Evolutionary conservation across 2,113 vertebrate species (phyloP), one percentile per base, ranked within the genome.

Genomic region (Chaetodon trifascialis): DNA sequence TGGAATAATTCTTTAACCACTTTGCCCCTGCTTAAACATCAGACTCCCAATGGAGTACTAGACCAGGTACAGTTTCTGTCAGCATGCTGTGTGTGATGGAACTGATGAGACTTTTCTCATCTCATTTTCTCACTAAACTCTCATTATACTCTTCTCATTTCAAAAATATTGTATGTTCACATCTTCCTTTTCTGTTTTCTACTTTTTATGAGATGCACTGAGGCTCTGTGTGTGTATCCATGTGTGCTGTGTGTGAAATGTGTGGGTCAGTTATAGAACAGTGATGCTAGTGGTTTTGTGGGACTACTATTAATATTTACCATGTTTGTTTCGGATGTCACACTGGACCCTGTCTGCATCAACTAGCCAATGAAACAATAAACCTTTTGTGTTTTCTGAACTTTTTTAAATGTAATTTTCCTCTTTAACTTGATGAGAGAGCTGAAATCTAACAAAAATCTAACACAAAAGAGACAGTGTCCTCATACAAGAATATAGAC

Each of bases 21-120:
- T 25, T 82, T n/a, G 11, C 59, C 51, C 23, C 51, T 67, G 88
- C 46, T 83, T 76, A 67, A 63, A 54, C 60, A 68, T 86, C 89
- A 96, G 95, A 94, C 91, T 86, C 86, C 93, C 85, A 95, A 95
- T 80, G 94, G 95, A 89, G 86, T 92, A 2, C 54, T 95, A 66
- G 93, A 95, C 86, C 92, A 93, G 95, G 95, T 95, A 95, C 40
- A 82, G 85, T 88, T 85, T 69, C 73, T 52, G 17, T 64, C 49
- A 66, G 67, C 79, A 88, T 92, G 91, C 66, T 34, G 69, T 84
- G 84, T 93, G 87, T 77, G 49, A 38, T 85, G 55, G 60, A 42
- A 69, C 10, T 90, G 21, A 58, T 77, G 36, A 49, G 30, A 83
- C 19, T 42, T 67, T 44, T 51, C 25, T 73, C 14, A 7, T 76